These are phyloP conservation scores for Actenoides lindsayi DNA, from an alignment of 2,113 vertebrate species.

Conservation along the genomic window DNA sequence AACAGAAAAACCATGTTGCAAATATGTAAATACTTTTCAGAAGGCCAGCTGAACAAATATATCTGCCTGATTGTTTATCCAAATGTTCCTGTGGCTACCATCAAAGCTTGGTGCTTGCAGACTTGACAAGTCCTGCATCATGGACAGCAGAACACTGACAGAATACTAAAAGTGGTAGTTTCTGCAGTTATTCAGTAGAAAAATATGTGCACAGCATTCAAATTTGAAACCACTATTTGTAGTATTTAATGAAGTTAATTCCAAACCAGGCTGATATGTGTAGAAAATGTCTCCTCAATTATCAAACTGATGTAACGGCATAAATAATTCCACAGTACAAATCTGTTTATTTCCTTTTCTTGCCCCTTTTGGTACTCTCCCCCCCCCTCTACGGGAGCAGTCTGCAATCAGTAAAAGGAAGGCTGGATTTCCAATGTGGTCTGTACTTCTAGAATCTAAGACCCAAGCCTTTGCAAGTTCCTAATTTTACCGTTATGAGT, in stretches of 20 bases:
- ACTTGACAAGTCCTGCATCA: not conserved
- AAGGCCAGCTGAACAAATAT: slow-evolving; percentile 20
- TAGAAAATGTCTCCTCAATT: slow-evolving; percentile 10
- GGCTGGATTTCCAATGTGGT: not conserved
- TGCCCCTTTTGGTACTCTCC: not conserved
- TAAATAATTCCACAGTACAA: not conserved
- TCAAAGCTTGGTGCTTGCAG: slow-evolving; percentile 3
- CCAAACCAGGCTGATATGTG: not conserved
- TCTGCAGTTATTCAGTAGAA: not conserved
- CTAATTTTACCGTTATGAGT: not conserved
- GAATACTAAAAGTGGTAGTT: not conserved
- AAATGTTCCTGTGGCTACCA: slow-evolving; percentile 28
- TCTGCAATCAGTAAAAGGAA: not conserved
- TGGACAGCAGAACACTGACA: not conserved
- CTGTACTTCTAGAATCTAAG: not conserved
- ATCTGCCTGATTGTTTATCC: slow-evolving; percentile 17
- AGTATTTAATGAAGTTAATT: slow-evolving; percentile 4
- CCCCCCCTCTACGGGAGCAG: not conserved
- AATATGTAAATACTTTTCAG: not conserved
- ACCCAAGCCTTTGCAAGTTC: not conserved
- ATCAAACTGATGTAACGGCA: not conserved
- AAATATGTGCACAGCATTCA: not conserved
- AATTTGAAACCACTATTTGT: not conserved
- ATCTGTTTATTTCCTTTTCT: not conserved
- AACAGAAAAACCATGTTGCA: not conserved